phyloP scores from a whole-genome alignment of 2,113 vertebrate genomes.

The Cyrtonyx montezumae region DNA sequence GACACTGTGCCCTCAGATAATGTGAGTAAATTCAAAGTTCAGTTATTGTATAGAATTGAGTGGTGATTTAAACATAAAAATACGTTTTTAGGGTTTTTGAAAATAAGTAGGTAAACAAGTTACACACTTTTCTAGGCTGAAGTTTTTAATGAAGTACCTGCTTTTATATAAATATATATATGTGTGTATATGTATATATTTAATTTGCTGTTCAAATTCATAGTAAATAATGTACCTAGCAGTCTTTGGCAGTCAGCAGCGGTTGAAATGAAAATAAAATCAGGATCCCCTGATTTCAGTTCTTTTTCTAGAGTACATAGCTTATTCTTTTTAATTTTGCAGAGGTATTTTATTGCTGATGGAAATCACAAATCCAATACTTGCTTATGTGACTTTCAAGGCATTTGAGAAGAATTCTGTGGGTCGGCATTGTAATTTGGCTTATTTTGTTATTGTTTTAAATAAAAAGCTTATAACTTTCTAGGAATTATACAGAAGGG shows the following conservation, averaged over 20 bases:
- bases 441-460: not conserved
- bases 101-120: not conserved
- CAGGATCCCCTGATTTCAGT: not conserved
- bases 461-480: not conserved
- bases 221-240: not conserved
- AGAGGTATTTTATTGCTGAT: not conserved
- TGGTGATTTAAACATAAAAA: not conserved
- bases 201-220: not conserved
- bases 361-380: not conserved
- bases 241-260: not conserved
- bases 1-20: slow-evolving; percentile 70
- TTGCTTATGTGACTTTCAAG: not conserved
- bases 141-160: not conserved
- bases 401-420: not conserved
- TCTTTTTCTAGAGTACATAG: not conserved
- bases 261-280: not conserved
- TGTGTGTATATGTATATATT: not conserved
- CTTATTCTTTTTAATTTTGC: not conserved
- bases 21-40: slow-evolving; percentile 72
- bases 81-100: accelerated
- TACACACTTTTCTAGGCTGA: accelerated
- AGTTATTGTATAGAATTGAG: not conserved
- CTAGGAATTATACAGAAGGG: not conserved
- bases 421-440: not conserved
- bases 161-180: not conserved